A percentile compares a stretch with the other conserved stretches of the same genome.
phyloP scores from a whole-genome alignment of 2,113 vertebrate species.

The Ramphastos sulfuratus region DNA sequence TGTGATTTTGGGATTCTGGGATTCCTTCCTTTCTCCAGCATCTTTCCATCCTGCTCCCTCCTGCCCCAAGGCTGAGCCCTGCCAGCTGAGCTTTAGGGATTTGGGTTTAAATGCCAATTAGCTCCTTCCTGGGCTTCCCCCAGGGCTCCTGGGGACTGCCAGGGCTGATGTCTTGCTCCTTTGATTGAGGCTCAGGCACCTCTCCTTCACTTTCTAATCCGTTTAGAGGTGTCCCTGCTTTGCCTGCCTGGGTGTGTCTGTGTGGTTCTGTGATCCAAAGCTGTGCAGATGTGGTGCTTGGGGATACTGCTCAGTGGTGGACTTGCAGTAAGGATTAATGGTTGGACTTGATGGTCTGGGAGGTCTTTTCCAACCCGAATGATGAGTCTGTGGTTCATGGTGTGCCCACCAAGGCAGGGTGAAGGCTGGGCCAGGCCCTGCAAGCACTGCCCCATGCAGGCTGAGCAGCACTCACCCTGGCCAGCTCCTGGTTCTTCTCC shows the following conservation, averaged over 20 bases:
- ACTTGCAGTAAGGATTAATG: no score
- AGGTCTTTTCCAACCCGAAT: no score
- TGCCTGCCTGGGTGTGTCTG: neutral
- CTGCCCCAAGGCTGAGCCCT: neutral
- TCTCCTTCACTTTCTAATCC: slow-evolving; percentile 69
- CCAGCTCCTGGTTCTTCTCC: slow-evolving; percentile 97
- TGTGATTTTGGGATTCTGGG: no score
- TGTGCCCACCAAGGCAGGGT: neutral
- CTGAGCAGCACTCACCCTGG: slow-evolving; percentile 80
- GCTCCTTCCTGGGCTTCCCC: neutral
- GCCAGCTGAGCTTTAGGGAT: accelerated
- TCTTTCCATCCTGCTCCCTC: neutral
- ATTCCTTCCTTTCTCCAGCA: neutral
- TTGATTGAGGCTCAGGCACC: neutral
- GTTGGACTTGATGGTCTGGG: no score
- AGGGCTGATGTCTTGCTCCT: neutral
- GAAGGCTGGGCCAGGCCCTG: neutral
- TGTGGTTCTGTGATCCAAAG: no score
- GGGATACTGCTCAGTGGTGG: no score
- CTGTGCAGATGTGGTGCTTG: no score
- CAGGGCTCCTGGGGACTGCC: neutral
- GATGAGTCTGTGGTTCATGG: no score
- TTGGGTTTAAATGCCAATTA: neutral
- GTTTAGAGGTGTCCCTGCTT: slow-evolving; percentile 49
- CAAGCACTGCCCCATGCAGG: accelerated